Evolutionary conservation across 2,797 vertebrate genomes (phyloP).

Genomic region (Hippocampus kuda): DNA sequence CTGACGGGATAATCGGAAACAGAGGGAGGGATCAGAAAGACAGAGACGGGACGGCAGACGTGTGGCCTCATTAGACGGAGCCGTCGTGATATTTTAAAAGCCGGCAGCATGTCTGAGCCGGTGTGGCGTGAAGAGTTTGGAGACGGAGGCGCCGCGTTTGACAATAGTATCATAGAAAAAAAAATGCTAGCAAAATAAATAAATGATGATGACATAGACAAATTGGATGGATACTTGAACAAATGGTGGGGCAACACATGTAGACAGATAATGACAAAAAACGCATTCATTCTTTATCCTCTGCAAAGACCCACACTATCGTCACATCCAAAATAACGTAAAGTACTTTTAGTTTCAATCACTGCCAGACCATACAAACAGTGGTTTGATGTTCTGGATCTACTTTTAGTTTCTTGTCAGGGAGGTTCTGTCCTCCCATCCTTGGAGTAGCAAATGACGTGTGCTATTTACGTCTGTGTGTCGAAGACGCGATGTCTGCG

Average conservation of each 20-base stretch:
- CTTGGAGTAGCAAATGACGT: conserved; percentile 20
- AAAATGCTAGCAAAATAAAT: not conserved
- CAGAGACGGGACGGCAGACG: conserved; percentile 8
- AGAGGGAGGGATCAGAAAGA: conserved; percentile 27
- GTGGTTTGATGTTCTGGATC: not conserved
- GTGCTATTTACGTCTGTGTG: not conserved
- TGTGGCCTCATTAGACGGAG: conserved; percentile 29
- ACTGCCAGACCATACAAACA: no score
- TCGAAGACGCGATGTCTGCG: conserved; percentile 32
- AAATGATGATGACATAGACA: no score
- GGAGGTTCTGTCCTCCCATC: conserved; percentile 15
- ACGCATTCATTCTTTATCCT: not conserved
- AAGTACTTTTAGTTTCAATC: no score
- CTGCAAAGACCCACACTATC: not conserved
- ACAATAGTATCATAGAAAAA: conserved; percentile 1
- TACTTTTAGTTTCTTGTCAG: conserved; percentile 4
- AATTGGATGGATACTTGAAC: no score
- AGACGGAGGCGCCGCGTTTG: conserved; percentile 7
- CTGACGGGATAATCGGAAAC: conserved; percentile 33
- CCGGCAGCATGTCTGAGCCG: conserved; percentile 5
- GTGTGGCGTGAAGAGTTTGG: conserved; percentile 7
- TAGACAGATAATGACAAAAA: not conserved
- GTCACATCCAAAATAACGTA: no score
- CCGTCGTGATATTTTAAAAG: conserved; percentile 20
- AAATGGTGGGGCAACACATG: no score